These are phyloP conservation scores for Microplitis manilae DNA, from an alignment of 2,888 invertebrate species.

Conservation along the genomic window DNA sequence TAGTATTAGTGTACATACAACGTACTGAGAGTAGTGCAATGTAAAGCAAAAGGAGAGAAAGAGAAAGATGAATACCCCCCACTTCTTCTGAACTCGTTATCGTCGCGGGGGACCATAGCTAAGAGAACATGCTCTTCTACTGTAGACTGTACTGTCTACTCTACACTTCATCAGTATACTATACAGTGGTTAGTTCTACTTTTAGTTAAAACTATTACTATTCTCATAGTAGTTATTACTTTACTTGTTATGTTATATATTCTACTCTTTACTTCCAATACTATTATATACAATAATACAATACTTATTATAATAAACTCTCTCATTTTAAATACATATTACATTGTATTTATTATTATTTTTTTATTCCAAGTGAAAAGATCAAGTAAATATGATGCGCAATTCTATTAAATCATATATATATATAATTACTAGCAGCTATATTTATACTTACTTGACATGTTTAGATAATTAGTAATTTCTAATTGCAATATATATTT, in stretches of 20 bases:
- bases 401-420: background rate
- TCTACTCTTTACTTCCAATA: background rate
- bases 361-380: background rate
- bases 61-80: conserved; percentile 28
- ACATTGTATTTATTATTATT: background rate
- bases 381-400: background rate
- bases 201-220: background rate
- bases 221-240: background rate
- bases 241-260: background rate
- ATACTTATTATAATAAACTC: background rate
- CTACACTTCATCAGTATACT: background rate
- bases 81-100: conserved; percentile 24
- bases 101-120: conserved; percentile 22
- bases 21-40: background rate
- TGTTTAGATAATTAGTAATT: no score
- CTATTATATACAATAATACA: background rate
- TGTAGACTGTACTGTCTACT: background rate
- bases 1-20: conserved; percentile 13
- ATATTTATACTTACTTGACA: no score
- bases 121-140: conserved; percentile 5
- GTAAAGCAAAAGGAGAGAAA: conserved; percentile 8
- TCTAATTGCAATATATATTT: no score
- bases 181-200: background rate
- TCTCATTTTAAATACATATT: background rate
- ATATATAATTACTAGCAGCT: background rate